These are phyloP conservation scores for Aphelenchoides fujianensis DNA, from an alignment of 1,140 invertebrate species.

Conservation along the genomic window DNA sequence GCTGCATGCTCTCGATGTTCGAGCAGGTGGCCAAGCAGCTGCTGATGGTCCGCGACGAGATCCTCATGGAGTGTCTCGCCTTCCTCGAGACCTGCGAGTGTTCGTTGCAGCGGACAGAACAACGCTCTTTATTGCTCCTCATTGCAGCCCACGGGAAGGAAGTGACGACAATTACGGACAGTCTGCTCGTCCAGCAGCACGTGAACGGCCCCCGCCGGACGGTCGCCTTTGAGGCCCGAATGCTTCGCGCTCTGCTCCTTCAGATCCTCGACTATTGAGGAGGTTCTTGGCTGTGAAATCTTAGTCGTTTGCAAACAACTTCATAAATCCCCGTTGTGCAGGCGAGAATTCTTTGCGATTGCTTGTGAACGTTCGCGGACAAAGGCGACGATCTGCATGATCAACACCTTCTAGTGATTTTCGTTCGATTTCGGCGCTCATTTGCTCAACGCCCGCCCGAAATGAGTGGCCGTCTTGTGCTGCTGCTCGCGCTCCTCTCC, in stretches of 20 bases:
- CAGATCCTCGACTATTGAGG: conserved; percentile 63
- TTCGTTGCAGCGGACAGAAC: conserved; percentile 59
- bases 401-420: too few relatives aligned
- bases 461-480: too few relatives aligned
- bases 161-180: conserved; percentile 78
- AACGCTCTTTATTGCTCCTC: conserved; percentile 5
- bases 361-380: too few relatives aligned
- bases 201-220: conserved; percentile 80
- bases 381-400: too few relatives aligned
- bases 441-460: too few relatives aligned
- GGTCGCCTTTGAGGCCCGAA: conserved; percentile 83
- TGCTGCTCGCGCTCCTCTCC: too few relatives aligned
- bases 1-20: conserved; percentile 85
- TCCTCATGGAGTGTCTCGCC: conserved; percentile 81
- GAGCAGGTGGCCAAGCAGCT: conserved; percentile 76
- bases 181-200: conserved; percentile 73
- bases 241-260: conserved; percentile 78
- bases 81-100: conserved; percentile 86
- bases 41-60: conserved; percentile 76
- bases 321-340: too few relatives aligned
- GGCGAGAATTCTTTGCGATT: too few relatives aligned
- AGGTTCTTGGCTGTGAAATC: too few relatives aligned
- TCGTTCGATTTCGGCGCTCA: too few relatives aligned
- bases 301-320: too few relatives aligned
- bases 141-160: conserved; percentile 72